phyloP scores from a whole-genome alignment of 2,113 vertebrate genomes.

The Syngnathus typhle region DNA sequence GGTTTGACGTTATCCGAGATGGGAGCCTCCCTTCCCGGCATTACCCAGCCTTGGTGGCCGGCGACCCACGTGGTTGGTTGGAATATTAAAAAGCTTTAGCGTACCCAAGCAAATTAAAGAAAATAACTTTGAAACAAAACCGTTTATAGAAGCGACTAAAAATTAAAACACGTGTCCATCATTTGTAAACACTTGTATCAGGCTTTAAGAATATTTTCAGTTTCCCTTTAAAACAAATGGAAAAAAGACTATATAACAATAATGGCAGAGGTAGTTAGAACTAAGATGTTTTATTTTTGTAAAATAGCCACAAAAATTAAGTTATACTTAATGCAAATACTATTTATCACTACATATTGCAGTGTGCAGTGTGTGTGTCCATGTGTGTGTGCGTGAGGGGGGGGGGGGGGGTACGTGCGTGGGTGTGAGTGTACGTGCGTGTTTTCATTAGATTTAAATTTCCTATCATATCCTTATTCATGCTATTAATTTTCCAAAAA shows the following conservation, averaged over 20 bases:
- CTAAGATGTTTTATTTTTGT: background rate
- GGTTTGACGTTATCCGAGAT: background rate
- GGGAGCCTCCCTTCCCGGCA: constrained; percentile 12
- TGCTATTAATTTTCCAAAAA: no score
- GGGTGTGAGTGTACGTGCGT: background rate
- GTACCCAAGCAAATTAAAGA: constrained; percentile 7
- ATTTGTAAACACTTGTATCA: background rate
- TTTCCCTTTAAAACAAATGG: background rate
- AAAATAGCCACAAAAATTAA: background rate
- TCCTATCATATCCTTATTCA: background rate
- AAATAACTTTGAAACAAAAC: background rate
- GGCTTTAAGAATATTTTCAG: background rate
- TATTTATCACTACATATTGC: background rate
- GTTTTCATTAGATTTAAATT: background rate
- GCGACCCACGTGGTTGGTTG: constrained; percentile 17
- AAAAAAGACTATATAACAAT: background rate
- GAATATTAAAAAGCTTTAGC: constrained; percentile 35
- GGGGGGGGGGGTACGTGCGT: background rate
- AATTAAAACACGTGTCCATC: background rate
- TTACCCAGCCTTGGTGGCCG: constrained; percentile 1
- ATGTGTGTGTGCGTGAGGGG: background rate
- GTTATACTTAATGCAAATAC: background rate
- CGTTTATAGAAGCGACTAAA: background rate
- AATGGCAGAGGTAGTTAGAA: background rate
- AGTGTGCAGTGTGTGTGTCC: background rate